Evolutionary conservation across 2,113 vertebrate species (phyloP), one percentile per base, ranked within the genome.

Genomic region (Callaeas wilsoni): DNA sequence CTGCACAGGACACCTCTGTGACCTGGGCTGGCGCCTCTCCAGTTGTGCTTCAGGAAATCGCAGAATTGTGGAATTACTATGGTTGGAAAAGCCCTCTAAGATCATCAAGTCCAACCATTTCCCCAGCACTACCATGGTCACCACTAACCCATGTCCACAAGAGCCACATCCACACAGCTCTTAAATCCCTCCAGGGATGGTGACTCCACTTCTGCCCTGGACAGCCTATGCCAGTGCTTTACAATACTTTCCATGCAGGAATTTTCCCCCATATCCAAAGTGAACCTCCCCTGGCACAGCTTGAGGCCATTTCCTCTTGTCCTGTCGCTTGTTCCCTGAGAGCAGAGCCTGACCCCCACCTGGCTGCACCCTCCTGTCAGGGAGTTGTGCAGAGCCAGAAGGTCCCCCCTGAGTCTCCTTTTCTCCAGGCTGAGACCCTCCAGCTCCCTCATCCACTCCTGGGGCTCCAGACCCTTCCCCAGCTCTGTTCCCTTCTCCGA

Each of bases 261-360:
- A 14, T 67, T 44, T 62, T 16, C 19, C 44, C 23, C 18, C 15
- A 2, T 52, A 73, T 74, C 68, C 52, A 59, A 18, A 10, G 9
- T 59, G 60, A 52, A 4, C 33, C 8, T 74, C 29, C 7, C 32
- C 22, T 44, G 44, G 37, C 15, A 9, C 18, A 57, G 10, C 39
- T 3, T 44, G 44, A 39, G 15, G 22, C 37, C 0, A 0, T 67
- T 50, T 16, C 27, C 59, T 37, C 44, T 37, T 3, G 2, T 65
- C 27, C 33, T 33, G 21, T 20, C 32, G 35, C 37, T 32, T 49
- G 59, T 27, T 42, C 26, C 42, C 59, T 57, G 33, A 2, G 2
- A 73, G 18, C 37, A 65, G 44, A 65, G 27, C 59, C 32, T 0
- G 2, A 50, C 7, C 8, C 17, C 14, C 7, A 3, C 25, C 42